Base-by-base conservation (phyloP, 2,888 invertebrate genomes). In the Anoncus sp. region DNA sequence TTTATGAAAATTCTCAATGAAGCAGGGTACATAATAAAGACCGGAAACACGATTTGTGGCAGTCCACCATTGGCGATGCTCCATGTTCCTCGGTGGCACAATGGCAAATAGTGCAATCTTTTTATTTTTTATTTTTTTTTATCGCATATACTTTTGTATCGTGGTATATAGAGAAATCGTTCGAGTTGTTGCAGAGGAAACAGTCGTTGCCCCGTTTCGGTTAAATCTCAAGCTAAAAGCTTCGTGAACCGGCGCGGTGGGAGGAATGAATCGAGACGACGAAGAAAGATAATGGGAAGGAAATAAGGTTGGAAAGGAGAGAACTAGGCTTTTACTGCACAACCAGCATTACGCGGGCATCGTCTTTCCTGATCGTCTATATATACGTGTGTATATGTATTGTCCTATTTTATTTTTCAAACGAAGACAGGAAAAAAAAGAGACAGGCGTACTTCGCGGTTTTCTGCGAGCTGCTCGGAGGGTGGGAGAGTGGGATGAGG, bases 141-240 rank as follows among this genome's bases (percentile, higher is more conserved):
- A 35, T 43, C 22, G 35, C 62, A 35, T 18, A 22, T n/a, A 40
- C n/a, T 27, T n/a, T 45, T 43, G 27, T 35, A 24, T 22, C 45
- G 16, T 47, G 38, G 22, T 43, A 35, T 47, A 40, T 5, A n/a
- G n/a, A 43, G 27, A 18, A 60, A 70, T 74, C 35, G 65, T 66
- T 47, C 43, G 53, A 43, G 57, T 57, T 66, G 60, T 69, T 43
- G 40, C 60, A 27, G 59, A 70, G 74, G 74, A 74, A 77, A 66
- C 60, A 65, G 57, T 65, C 74, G 63, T 65, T 70, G 60, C 74
- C 53, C 66, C 63, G 65, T 77, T 53, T 53, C 45, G 75, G 75
- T 80, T 62, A 59, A 80, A 80, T 77, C 71, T 77, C 75, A 55
- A 27, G 70, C 67, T 77, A 74, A 80, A 79, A 82, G 80, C 77